Evolutionary conservation across 2,113 vertebrate genomes (phyloP).

Genomic region (Turdus rufiventris): DNA sequence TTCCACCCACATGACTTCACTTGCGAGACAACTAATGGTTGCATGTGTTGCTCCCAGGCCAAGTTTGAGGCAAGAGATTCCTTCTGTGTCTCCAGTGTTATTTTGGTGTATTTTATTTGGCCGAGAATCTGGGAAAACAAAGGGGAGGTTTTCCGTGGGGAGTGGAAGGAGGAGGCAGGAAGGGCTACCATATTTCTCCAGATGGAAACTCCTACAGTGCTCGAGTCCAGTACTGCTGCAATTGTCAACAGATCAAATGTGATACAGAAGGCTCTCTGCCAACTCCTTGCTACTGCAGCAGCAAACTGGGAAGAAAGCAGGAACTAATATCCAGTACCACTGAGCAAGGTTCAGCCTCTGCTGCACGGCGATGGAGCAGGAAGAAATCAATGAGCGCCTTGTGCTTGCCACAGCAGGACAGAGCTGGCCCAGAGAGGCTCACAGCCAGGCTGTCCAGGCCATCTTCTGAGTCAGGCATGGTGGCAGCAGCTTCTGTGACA

Average conservation of each 20-base stretch:
- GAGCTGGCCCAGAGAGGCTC: not conserved
- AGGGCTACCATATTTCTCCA: conserved; percentile 61
- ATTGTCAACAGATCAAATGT: conserved; percentile 55
- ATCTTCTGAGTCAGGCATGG: not conserved
- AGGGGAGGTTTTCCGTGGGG: conserved; percentile 51
- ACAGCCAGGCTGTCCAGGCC: not conserved
- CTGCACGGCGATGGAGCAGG: not conserved
- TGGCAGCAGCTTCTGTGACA: not conserved
- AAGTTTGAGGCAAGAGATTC: conserved; percentile 61
- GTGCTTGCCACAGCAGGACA: not conserved
- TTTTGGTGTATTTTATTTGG: conserved; percentile 66
- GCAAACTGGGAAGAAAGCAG: conserved; percentile 14
- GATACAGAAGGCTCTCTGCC: conserved; percentile 57
- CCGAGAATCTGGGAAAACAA: conserved; percentile 56
- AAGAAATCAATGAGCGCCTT: not conserved
- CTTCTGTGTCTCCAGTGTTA: conserved; percentile 56
- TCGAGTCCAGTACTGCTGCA: conserved; percentile 44
- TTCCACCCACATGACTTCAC: conserved; percentile 31
- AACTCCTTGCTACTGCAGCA: conserved; percentile 43
- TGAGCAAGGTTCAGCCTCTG: not conserved
- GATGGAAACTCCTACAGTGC: conserved; percentile 48
- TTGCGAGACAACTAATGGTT: not conserved
- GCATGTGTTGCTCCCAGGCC: not conserved
- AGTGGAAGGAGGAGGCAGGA: conserved; percentile 51
- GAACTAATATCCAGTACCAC: not conserved